A percentile compares a stretch with the other conserved stretches of the same genome.
phyloP scores from a whole-genome alignment of 1,140 invertebrate genomes.

The Meteorus sp. region DNA sequence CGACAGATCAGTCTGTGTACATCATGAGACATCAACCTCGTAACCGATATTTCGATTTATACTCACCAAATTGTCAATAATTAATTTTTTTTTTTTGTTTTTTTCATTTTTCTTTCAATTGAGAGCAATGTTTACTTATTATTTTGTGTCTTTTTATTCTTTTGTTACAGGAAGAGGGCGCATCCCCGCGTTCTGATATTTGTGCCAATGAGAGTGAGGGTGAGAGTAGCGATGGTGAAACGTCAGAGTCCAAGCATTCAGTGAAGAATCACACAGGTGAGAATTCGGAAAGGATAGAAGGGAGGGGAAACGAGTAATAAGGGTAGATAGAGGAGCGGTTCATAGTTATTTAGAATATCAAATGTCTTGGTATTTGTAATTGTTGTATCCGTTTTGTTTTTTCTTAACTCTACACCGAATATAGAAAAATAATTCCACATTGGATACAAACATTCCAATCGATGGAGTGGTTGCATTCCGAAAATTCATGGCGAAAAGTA shows the following conservation, averaged over 20 bases:
- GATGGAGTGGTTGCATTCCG: too few relatives aligned
- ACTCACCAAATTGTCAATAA: background rate
- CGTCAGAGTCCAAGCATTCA: slow-evolving; percentile 47
- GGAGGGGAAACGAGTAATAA: background rate
- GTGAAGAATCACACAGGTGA: slow-evolving; percentile 52
- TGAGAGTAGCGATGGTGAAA: slow-evolving; percentile 52
- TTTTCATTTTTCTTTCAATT: background rate
- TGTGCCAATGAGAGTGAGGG: slow-evolving; percentile 55
- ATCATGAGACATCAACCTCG: too few relatives aligned
- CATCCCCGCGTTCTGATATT: slow-evolving; percentile 54
- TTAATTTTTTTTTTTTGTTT: background rate
- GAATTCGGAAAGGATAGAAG: background rate
- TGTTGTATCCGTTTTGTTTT: too few relatives aligned
- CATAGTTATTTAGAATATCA: too few relatives aligned
- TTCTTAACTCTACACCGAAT: too few relatives aligned
- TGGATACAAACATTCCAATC: too few relatives aligned
- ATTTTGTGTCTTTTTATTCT: slow-evolving; percentile 26
- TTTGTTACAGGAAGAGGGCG: slow-evolving; percentile 51
- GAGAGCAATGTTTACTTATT: background rate
- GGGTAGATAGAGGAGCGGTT: background rate
- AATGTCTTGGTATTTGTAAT: too few relatives aligned
- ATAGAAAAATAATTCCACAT: too few relatives aligned
- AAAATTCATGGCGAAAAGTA: too few relatives aligned
- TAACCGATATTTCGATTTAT: too few relatives aligned
- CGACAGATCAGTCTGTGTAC: background rate